These are phyloP conservation scores for Microctenopoma stevenorrisi DNA, from an alignment of 2,797 vertebrate genomes.

Conservation along the genomic window DNA sequence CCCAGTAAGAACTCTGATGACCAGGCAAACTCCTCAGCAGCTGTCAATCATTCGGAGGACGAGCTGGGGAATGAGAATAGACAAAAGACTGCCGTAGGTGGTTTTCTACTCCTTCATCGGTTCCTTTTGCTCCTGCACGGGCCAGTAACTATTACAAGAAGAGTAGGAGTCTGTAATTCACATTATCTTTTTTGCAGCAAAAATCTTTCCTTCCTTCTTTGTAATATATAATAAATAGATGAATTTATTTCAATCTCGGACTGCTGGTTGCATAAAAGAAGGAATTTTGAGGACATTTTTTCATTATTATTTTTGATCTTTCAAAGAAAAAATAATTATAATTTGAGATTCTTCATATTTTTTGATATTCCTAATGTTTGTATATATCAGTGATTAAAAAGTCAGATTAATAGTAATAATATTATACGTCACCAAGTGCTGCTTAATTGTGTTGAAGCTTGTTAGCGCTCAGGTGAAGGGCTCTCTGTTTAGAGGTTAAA, in stretches of 20 bases:
- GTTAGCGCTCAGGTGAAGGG: neutral
- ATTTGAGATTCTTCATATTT: neutral
- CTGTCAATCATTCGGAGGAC: conserved; percentile 75
- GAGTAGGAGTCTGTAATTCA: no score
- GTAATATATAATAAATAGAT: no score
- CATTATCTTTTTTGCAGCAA: no score
- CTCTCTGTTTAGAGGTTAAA: neutral
- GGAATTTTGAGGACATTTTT: no score
- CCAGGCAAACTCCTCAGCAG: conserved; percentile 68
- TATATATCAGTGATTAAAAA: neutral
- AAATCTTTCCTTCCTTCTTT: no score
- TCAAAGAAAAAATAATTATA: no score
- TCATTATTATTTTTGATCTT: no score
- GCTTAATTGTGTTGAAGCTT: neutral
- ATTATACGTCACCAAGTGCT: neutral
- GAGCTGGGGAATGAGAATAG: conserved; percentile 83
- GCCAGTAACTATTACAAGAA: neutral
- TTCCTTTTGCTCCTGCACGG: neutral
- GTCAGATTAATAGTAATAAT: neutral
- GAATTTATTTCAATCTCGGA: no score
- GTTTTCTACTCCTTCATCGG: neutral
- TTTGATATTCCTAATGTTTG: neutral
- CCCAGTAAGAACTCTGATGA: conserved; percentile 71
- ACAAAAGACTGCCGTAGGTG: conserved; percentile 79
- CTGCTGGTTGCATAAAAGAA: no score